phyloP scores from a whole-genome alignment of 2,113 vertebrate genomes.

The Epinephelus moara region DNA sequence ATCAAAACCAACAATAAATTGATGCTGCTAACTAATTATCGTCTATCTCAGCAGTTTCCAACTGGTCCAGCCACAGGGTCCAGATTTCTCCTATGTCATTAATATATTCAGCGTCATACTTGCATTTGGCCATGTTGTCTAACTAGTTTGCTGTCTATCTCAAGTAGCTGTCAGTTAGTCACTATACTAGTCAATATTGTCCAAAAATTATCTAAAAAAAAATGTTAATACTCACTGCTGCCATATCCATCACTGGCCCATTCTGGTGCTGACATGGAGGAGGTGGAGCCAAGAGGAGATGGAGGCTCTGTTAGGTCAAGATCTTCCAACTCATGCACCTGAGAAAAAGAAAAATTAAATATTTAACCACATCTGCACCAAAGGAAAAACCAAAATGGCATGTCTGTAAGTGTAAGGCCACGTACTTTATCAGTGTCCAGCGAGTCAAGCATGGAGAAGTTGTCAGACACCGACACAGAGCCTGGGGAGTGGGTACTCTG shows the following conservation, averaged over 20 bases:
- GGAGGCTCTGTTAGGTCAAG: slow-evolving; percentile 82
- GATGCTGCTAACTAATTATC: neutral
- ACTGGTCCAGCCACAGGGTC: too few species aligned
- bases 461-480: slow-evolving; percentile 80
- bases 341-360: neutral
- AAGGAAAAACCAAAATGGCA: neutral
- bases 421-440: slow-evolving; percentile 82
- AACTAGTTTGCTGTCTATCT: too few species aligned
- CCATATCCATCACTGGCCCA: slow-evolving; percentile 83
- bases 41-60: too few species aligned
- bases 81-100: too few species aligned
- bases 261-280: slow-evolving; percentile 80
- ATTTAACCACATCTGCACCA: neutral
- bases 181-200: too few species aligned
- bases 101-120: too few species aligned
- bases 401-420: neutral
- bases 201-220: too few species aligned
- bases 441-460: slow-evolving; percentile 82
- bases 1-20: neutral
- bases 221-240: slow-evolving; percentile 86
- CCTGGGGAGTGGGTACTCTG: slow-evolving; percentile 67
- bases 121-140: too few species aligned
- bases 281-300: slow-evolving; percentile 82
- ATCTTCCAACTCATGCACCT: slow-evolving; percentile 86
- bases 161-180: too few species aligned